These are phyloP conservation scores for Rhipidura dahli DNA, from an alignment of 2,113 vertebrate species.

Conservation along the genomic window DNA sequence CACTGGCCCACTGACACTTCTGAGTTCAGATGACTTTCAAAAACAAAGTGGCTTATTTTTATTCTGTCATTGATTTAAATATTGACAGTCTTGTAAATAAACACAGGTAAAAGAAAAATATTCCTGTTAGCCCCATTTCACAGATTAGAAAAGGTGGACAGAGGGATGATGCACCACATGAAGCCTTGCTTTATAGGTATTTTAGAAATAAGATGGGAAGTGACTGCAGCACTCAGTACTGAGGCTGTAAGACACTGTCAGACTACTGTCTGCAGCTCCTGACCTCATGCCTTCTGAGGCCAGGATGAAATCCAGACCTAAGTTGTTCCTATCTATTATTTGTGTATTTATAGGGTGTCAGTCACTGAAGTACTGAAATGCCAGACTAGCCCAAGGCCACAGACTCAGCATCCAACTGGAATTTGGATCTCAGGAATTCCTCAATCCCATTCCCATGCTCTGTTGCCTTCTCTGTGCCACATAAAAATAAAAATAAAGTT, in stretches of 20 bases:
- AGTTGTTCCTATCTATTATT: constrained; percentile 43
- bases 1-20: background rate
- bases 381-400: constrained; percentile 33
- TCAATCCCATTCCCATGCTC: constrained; percentile 1
- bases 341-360: constrained; percentile 59
- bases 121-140: background rate
- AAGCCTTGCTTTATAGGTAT: background rate
- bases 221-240: background rate
- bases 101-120: background rate
- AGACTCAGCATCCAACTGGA: background rate
- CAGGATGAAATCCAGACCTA: constrained; percentile 47
- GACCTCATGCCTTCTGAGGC: background rate
- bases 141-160: background rate
- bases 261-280: background rate
- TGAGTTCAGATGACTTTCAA: background rate
- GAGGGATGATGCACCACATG: background rate
- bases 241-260: background rate
- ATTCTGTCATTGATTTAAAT: background rate
- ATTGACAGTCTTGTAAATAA: background rate
- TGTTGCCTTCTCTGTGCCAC: background rate
- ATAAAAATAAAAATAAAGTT: background rate
- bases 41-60: background rate
- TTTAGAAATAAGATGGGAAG: background rate
- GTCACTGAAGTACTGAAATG: background rate
- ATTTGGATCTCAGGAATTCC: constrained; percentile 33